Evolutionary conservation across 2,113 vertebrate species (phyloP).

Genomic region (Microtus oregoni): DNA sequence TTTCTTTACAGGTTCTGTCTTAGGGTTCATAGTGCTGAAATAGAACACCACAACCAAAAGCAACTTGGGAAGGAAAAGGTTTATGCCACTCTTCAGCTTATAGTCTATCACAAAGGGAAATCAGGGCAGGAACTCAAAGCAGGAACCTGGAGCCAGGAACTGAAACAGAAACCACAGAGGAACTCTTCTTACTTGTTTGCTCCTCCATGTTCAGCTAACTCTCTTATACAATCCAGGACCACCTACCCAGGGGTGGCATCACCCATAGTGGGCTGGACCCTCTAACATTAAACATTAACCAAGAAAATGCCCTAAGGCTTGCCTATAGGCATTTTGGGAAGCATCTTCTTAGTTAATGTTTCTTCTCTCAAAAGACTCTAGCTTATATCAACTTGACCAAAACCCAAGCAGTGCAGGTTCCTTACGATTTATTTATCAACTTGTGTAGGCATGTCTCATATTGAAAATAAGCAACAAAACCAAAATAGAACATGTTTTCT

Average conservation of each 20-base stretch:
- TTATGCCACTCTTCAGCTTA: background rate
- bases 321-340: background rate
- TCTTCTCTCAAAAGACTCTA: background rate
- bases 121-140: background rate
- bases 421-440: slow-evolving; percentile 2
- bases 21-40: background rate
- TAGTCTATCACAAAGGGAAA: background rate
- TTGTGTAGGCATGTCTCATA: background rate
- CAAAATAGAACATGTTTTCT: background rate
- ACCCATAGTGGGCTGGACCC: background rate
- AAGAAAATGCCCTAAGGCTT: background rate
- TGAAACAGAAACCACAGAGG: background rate
- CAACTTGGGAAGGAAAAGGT: background rate
- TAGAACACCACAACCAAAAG: background rate
- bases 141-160: background rate
- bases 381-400: background rate
- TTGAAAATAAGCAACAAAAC: slow-evolving; percentile 10
- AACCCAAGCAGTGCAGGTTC: background rate
- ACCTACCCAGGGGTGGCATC: background rate
- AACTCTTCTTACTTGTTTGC: background rate
- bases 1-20: background rate
- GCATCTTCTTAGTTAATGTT: background rate
- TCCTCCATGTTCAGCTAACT: background rate
- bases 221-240: background rate
- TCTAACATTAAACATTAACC: background rate